Conservation (phyloP, 2,113 vertebrate genomes). For the Terrapene triunguis region DNA sequence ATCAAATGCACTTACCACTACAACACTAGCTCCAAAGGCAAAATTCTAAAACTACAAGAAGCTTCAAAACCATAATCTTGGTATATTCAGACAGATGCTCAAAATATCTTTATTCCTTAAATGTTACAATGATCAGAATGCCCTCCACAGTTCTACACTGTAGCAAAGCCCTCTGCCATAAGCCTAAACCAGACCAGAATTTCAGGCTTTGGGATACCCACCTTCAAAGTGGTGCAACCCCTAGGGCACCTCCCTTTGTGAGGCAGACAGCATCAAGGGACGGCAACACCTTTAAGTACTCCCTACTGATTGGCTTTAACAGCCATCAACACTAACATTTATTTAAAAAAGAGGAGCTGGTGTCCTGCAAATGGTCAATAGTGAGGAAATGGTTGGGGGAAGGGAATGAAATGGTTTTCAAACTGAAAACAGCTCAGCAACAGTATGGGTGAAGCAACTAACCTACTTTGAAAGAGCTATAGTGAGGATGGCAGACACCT, state of each 20-base stretch:
- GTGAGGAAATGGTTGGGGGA: conserved; percentile 1
- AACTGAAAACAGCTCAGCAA: conserved; percentile 20
- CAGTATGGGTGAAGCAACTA: conserved; percentile 29
- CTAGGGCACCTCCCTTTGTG: background rate
- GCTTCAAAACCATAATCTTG: background rate
- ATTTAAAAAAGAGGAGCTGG: background rate
- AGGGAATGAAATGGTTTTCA: conserved; percentile 25
- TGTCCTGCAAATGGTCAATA: background rate
- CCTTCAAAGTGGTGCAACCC: background rate
- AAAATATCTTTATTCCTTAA: background rate
- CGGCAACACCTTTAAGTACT: background rate
- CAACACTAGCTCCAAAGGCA: background rate
- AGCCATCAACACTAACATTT: background rate
- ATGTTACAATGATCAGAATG: background rate
- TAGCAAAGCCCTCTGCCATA: background rate
- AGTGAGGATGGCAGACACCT: background rate
- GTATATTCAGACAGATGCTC: background rate
- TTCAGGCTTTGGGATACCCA: background rate
- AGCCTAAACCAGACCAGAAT: background rate
- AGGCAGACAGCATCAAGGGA: background rate
- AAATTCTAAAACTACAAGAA: background rate
- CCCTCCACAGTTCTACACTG: background rate
- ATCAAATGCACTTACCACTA: background rate
- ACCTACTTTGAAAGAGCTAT: conserved; percentile 2
- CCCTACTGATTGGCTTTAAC: background rate